Base-by-base conservation (phyloP, 2,888 invertebrate species). In the Drosophila paranaensis region DNA sequence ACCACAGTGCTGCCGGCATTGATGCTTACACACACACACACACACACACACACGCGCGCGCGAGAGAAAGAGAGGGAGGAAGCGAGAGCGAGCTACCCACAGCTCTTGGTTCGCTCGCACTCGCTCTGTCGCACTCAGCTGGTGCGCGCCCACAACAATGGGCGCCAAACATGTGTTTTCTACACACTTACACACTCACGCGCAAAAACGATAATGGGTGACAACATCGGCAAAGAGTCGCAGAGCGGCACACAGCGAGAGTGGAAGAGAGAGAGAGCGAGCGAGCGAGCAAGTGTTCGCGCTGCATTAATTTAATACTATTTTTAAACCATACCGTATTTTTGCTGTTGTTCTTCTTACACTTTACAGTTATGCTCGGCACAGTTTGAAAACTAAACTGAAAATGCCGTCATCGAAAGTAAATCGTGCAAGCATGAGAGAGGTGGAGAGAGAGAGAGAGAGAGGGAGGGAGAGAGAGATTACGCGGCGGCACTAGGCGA, bases 111-210 rank as follows among this genome's bases (percentile, higher is more conserved):
- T 84, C 72, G 62, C 58, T 89, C 89, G 82, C 69, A 89, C 87
- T 87, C 77, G 77, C 84, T 81, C 72, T 72, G 71, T 65, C 79
- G 39, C 79, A 87, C 89, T 73, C 84, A 84, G 84, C 84, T 84
- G 84, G 75, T 74, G 37, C 37, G 79, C 64, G 67, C 79, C 67
- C 64, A 79, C 79, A 77, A 79, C 71, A 78, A 57, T 65, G 80
- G 84, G 84, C 84, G 84, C 84, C 82, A 87, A 84, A 84, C 84
- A 84, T 89, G 89, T 84, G 84, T 84, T 81, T 84, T 74, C 65
- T 70, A 79, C 71, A 79, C 67, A 67, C 74, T 57, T 57, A 68
- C 48, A 50, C 30, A 30, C 48, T 50, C 9, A 51, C 35, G 20
- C 53, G 39, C 14, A 37, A 65, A 76, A 56, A 39, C 56, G 74